A percentile compares a stretch with the other conserved stretches of the same genome.
These are phyloP conservation scores for Augochlora pura DNA, from an alignment of 1,140 invertebrate species.

Conservation along the genomic window DNA sequence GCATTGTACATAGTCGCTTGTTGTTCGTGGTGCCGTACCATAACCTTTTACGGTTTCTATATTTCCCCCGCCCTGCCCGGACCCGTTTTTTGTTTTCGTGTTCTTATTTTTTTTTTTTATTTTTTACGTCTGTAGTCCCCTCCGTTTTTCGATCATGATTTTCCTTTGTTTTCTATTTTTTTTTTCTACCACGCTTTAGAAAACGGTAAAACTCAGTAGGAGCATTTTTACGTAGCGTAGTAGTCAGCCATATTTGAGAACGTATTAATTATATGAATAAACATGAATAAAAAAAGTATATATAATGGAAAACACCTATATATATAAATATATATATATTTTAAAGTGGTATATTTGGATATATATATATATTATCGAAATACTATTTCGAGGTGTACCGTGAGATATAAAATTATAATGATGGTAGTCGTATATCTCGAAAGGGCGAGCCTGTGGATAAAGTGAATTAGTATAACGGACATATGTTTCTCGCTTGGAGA, in stretches of 20 bases:
- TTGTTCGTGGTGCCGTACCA: conserved; percentile 56
- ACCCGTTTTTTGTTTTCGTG: conserved; percentile 32
- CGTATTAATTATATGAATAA: conserved; percentile 73
- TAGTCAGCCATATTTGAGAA: conserved; percentile 76
- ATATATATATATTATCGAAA: conserved; percentile 51
- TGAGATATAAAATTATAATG: conserved; percentile 45
- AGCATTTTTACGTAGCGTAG: conserved; percentile 75
- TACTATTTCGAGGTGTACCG: conserved; percentile 64
- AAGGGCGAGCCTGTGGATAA: conserved; percentile 30
- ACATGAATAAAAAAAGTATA: conserved; percentile 67
- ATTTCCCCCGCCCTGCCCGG: not conserved
- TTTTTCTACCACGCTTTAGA: conserved; percentile 56
- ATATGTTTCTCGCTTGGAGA: conserved; percentile 31
- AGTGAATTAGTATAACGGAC: conserved; percentile 21
- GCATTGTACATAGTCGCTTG: conserved; percentile 67
- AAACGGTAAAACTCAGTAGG: conserved; percentile 67
- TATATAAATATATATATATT: conserved; percentile 65
- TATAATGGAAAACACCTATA: conserved; percentile 63
- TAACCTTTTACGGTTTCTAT: conserved; percentile 54
- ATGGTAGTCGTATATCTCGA: conserved; percentile 65
- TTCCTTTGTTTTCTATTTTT: conserved; percentile 34
- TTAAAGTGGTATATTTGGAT: conserved; percentile 73
- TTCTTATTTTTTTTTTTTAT: conserved; percentile 24
- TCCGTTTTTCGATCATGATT: conserved; percentile 30
- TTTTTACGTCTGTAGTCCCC: not conserved